Evolutionary conservation across 2,888 invertebrate genomes (phyloP).

Genomic region (Odontocerum albicorne): DNA sequence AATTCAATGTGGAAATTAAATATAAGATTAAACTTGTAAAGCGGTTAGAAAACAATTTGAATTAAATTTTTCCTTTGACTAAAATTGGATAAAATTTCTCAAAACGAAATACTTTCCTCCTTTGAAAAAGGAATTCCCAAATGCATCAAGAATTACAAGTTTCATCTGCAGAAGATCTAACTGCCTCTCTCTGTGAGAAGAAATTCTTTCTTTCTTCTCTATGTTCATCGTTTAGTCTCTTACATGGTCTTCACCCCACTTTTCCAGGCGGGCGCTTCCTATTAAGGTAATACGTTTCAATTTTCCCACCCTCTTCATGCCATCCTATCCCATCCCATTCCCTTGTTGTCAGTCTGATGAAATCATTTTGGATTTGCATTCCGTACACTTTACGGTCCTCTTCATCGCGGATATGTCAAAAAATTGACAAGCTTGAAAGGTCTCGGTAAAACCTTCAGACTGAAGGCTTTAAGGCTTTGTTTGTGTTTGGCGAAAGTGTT

Average conservation of each 20-base stretch:
- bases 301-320: slow-evolving; percentile 15
- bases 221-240: background rate
- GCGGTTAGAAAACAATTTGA: no score
- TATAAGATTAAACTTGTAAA: no score
- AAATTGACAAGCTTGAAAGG: slow-evolving; percentile 19
- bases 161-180: no score
- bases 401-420: slow-evolving; percentile 2
- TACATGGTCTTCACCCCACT: slow-evolving; percentile 13
- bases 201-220: background rate
- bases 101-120: no score
- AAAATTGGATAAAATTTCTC: no score
- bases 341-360: slow-evolving; percentile 31
- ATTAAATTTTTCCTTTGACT: no score
- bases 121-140: no score
- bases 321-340: slow-evolving; percentile 6
- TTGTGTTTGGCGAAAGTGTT: no score
- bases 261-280: slow-evolving; percentile 31
- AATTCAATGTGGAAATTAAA: no score
- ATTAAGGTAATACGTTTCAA: slow-evolving; percentile 36
- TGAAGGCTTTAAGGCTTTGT: slow-evolving; percentile 3
- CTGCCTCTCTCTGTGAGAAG: no score
- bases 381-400: slow-evolving; percentile 26
- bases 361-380: slow-evolving; percentile 35
- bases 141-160: no score
- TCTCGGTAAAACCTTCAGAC: slow-evolving; percentile 1